Evolutionary conservation across 1,140 invertebrate species (phyloP), one percentile per base, ranked within the genome.

Genomic region (Sycobia sp.): DNA sequence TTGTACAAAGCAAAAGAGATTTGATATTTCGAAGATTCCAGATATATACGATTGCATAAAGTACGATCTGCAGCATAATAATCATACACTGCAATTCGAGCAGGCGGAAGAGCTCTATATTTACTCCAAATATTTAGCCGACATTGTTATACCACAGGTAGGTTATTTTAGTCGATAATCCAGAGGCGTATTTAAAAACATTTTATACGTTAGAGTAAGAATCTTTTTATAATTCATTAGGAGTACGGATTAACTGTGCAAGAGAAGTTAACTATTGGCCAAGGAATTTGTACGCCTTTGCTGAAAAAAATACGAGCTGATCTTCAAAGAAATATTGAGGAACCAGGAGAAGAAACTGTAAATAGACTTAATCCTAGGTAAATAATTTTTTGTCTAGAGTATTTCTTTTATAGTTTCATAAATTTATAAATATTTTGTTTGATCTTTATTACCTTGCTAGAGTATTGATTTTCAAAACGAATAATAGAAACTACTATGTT

Each of bases 1-100:
- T 75, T 93, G 90, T 70, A 91, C 91, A 0, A 98, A 97, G 80
- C 89, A 89, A 69, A 94, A 92, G 63, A 87, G 89, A 16, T 99
- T 95, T 83, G 97, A 99, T 76, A 99, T 99, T 68, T 98, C 95
- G 0, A 99, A 99, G 84, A 96, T 99, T 65, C 97, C 98, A 0
- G 98, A 99, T 78, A 99, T 99, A 67, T 99, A 99, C 75, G 98
- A 99, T 83, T 99, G 97, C 76, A 99, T 99, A 68, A 99, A 99
- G 74, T 99, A 97, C 76, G 97, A 99, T 83, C 79, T 99, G 61
- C 97, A 99, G 73, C 98, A 99, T 75, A 99, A 99, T 80, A 93
- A 96, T 73, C 91, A 96, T 75, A 95, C 93, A 0, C 76, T 99
- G 69, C 92, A 97, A 77, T 98, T 97, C 79, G 90, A 96, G 70